Conservation (phyloP, 2,113 vertebrate genomes). For the Oxyura jamaicensis region DNA sequence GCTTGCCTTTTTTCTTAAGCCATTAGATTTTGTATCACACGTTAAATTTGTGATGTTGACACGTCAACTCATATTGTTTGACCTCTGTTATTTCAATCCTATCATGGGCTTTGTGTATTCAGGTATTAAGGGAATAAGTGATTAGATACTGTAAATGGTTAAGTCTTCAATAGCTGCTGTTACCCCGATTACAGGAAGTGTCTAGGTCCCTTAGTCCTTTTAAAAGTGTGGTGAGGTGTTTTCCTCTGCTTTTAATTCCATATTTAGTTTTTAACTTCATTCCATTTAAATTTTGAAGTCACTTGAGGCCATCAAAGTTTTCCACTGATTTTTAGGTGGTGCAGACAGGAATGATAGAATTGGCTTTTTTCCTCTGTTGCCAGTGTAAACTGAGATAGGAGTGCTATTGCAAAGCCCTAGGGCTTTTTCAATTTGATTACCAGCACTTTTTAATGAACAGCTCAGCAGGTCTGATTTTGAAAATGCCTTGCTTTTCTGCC, state of each 20-base stretch:
- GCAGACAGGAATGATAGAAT: not conserved
- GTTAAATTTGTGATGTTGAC: not conserved
- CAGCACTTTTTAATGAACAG: not conserved
- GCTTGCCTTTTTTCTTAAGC: not conserved
- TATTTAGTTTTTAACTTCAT: not conserved
- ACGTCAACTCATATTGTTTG: not conserved
- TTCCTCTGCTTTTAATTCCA: not conserved
- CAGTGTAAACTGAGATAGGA: not conserved
- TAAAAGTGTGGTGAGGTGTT: rapidly evolving
- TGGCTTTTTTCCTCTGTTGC: not conserved
- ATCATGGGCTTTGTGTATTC: not conserved
- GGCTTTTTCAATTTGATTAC: not conserved
- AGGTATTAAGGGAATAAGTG: not conserved
- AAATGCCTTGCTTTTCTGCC: conserved; percentile 27
- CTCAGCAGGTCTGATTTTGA: not conserved
- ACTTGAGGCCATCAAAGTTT: not conserved
- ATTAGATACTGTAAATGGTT: not conserved
- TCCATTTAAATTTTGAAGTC: not conserved
- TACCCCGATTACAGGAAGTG: not conserved
- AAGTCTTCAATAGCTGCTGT: rapidly evolving
- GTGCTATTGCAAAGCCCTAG: not conserved
- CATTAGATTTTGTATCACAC: not conserved
- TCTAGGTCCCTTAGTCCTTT: not conserved
- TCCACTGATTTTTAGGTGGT: not conserved
- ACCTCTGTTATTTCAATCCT: not conserved